phyloP scores from a whole-genome alignment of 1,140 invertebrate species.

The Drosophila murphyi region DNA sequence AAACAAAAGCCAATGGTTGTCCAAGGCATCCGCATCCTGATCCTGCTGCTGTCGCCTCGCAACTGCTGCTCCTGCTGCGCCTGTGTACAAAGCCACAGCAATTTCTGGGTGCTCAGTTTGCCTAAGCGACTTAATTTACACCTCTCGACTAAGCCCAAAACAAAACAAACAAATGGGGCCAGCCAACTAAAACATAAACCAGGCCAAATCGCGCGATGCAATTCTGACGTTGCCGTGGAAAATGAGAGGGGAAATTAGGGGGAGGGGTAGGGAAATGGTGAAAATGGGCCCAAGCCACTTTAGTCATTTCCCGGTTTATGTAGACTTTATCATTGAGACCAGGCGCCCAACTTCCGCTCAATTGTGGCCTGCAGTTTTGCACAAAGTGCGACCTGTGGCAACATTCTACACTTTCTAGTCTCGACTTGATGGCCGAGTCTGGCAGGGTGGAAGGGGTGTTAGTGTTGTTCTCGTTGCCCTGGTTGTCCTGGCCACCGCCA shows the following conservation, averaged over 20 bases:
- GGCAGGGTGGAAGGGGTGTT: background rate
- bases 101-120: conserved; percentile 23
- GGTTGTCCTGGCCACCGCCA: conserved; percentile 35
- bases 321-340: conserved; percentile 78
- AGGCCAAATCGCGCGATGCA: conserved; percentile 50
- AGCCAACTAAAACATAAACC: conserved; percentile 49
- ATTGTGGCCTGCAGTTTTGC: conserved; percentile 61
- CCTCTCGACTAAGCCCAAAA: conserved; percentile 68
- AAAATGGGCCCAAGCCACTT: conserved; percentile 58
- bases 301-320: conserved; percentile 80
- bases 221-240: background rate
- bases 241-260: background rate
- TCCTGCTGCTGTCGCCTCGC: background rate
- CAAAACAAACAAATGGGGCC: conserved; percentile 59
- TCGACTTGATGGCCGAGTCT: background rate
- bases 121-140: conserved; percentile 78
- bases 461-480: background rate
- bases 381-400: conserved; percentile 33
- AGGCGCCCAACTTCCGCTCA: conserved; percentile 67
- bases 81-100: conserved; percentile 15
- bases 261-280: background rate
- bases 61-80: background rate
- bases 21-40: conserved; percentile 15
- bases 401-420: background rate
- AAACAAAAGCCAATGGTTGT: conserved; percentile 23